Base-by-base conservation (phyloP, 2,888 invertebrate species). In the Hirtodrosophila alboralis region DNA sequence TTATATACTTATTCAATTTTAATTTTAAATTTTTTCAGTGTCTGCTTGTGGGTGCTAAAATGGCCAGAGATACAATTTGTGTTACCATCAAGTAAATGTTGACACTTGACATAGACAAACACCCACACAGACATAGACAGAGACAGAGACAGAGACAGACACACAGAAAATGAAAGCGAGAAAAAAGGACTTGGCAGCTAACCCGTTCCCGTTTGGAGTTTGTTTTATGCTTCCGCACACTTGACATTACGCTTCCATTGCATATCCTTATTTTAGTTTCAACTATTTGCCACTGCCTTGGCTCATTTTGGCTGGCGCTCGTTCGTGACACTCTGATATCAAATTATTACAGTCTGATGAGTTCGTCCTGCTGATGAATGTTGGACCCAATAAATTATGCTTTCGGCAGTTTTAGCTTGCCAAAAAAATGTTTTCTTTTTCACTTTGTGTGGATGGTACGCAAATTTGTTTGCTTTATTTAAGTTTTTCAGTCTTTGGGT, bases 281-380 rank as follows among this genome's bases (percentile, higher is more conserved):
- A 36, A 41, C 57, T 41, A 53, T 44, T 49, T 54, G 14, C n/a
- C 54, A 34, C 33, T 44, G 41, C 23, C 41, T 51, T 30, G 49
- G 21, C 66, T 63, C 47, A 52, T 57, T 67, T 60, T 45, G 73
- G 43, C 54, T 18, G 43, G 31, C 48, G 43, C 16, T 38, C 52
- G 68, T 60, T 79, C 70, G 71, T 80, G 78, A 75, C 84, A 80
- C 79, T 74, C 61, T 68, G 76, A 81, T 78, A 78, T 83, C 85
- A 69, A 81, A 81, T 81, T 81, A 81, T 81, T 86, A 86, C 81
- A 83, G 81, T 84, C 81, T 86, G 81, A 84, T 86, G 85, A 86
- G 72, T 70, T 69, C 56, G 66, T 61, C 53, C 56, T 40, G 63
- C 84, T 78, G 85, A 86, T 78, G 86, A 79, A 81, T 86, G 75